Evolutionary conservation across 2,113 vertebrate genomes (phyloP).

Genomic region (Rhadina sibilatrix): DNA sequence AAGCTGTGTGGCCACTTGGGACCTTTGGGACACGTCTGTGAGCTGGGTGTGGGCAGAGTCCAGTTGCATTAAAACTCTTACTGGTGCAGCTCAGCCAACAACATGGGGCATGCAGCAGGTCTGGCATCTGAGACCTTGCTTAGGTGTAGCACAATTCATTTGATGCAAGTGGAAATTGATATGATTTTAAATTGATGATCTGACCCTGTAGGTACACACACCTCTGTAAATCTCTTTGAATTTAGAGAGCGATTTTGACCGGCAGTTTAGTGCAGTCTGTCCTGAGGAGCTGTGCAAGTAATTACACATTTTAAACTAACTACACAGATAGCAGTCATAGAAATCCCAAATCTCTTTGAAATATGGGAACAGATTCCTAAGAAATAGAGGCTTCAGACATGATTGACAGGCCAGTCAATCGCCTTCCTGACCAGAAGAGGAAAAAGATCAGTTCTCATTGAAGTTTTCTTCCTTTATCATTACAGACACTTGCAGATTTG

Average conservation of each 20-base stretch:
- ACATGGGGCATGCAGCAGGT: fast-evolving
- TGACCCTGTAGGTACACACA: fast-evolving
- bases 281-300: not conserved
- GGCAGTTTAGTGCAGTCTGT: not conserved
- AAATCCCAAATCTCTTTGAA: not conserved
- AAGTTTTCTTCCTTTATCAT: not conserved
- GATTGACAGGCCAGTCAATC: not conserved
- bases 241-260: not conserved
- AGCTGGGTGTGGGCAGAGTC: not conserved
- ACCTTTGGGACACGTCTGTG: not conserved
- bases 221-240: not conserved
- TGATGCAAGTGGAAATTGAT: not conserved
- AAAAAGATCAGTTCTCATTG: not conserved
- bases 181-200: not conserved
- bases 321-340: not conserved
- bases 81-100: not conserved
- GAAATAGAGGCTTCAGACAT: not conserved
- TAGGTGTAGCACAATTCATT: not conserved
- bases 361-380: not conserved
- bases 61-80: not conserved
- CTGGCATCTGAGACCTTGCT: not conserved
- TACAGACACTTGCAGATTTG: conserved; percentile 11
- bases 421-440: not conserved
- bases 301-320: not conserved
- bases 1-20: not conserved